Conservation (phyloP, 2,888 invertebrate genomes). For the Linnaemya vulpina region DNA sequence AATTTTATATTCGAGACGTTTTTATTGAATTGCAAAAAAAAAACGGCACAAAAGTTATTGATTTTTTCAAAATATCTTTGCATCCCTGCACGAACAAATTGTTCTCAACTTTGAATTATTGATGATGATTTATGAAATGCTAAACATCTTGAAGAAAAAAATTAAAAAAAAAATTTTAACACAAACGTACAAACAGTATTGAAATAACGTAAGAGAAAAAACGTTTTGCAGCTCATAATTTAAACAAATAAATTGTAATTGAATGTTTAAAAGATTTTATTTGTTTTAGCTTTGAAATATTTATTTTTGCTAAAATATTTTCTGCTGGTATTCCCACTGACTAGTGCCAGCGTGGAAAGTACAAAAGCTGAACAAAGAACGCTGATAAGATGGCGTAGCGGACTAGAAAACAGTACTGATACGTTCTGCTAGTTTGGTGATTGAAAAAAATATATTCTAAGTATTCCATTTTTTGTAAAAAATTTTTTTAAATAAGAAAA, state of each 20-base stretch:
- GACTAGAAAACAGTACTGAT: too few species aligned
- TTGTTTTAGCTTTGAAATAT: neutral
- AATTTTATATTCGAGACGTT: constrained; percentile 16
- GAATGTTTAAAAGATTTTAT: neutral
- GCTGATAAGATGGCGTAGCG: too few species aligned
- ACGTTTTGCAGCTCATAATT: neutral
- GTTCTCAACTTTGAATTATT: neutral
- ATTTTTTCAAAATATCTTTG: neutral
- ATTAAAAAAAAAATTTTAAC: too few species aligned
- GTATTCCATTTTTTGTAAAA: too few species aligned
- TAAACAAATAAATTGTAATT: neutral
- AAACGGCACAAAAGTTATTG: neutral
- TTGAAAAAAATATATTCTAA: too few species aligned
- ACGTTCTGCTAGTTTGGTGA: too few species aligned
- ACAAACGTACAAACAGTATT: neutral
- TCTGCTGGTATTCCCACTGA: too few species aligned
- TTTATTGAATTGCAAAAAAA: constrained; percentile 23
- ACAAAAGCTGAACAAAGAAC: too few species aligned
- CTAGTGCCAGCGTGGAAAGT: too few species aligned
- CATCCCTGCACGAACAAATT: neutral
- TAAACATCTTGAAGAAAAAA: neutral
- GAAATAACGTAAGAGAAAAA: neutral
- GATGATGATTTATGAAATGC: neutral
- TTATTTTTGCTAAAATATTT: neutral
- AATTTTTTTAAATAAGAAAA: too few species aligned